Evolutionary conservation across 2,113 vertebrate species (phyloP).

Genomic region (Protobothrops flavoviridis): DNA sequence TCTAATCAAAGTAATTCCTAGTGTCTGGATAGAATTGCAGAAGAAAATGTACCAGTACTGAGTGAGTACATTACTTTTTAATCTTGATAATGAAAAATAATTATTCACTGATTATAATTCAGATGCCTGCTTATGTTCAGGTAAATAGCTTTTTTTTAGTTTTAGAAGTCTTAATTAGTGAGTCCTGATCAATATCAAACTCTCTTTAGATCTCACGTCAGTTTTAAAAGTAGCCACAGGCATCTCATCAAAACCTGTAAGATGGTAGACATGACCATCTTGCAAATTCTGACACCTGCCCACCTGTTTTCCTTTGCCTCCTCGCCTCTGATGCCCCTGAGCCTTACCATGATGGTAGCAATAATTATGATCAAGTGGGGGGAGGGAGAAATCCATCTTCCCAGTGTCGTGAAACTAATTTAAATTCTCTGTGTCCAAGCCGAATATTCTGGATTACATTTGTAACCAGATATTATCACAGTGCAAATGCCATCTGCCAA

Average conservation of each 20-base stretch:
- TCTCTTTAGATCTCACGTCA: not conserved
- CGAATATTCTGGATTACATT: not conserved
- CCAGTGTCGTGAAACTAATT: not conserved
- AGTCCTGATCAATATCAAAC: not conserved
- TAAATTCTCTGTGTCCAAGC: not conserved
- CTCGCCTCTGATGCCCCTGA: not conserved
- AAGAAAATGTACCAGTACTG: not conserved
- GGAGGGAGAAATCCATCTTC: not conserved
- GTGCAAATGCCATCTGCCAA: constrained; percentile 10
- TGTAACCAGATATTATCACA: constrained; percentile 27
- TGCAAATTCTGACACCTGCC: not conserved
- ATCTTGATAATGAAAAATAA: not conserved
- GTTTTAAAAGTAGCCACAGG: not conserved
- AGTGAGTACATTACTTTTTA: not conserved
- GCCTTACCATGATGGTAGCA: not conserved
- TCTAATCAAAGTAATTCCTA: not conserved
- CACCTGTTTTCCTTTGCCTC: not conserved
- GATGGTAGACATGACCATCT: not conserved
- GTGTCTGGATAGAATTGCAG: not conserved
- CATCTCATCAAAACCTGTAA: not conserved
- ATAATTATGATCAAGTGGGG: not conserved
- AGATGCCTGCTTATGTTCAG: not conserved
- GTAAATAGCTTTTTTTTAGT: not conserved
- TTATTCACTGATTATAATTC: not conserved
- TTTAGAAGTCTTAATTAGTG: not conserved